A percentile compares a stretch with the other conserved stretches of the same genome.
These are phyloP conservation scores for Trichacis sp. DNA, from an alignment of 2,888 invertebrate genomes.

Conservation along the genomic window DNA sequence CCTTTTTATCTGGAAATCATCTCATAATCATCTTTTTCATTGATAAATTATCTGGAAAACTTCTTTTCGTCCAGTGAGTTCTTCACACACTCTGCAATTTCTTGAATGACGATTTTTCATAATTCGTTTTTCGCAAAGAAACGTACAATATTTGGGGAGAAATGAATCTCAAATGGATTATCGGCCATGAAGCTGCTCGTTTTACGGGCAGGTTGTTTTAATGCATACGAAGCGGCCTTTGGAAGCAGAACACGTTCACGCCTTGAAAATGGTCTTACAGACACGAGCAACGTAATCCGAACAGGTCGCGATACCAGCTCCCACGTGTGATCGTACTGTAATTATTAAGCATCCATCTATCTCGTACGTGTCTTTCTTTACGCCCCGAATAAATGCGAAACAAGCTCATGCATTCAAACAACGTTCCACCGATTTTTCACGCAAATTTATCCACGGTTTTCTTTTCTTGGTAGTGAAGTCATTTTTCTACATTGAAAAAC, in stretches of 20 bases:
- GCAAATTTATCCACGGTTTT: neutral
- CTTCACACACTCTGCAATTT: no score
- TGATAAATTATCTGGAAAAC: no score
- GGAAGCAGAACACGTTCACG: conserved; percentile 35
- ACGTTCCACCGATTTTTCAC: neutral
- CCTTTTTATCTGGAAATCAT: no score
- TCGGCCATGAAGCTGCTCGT: conserved; percentile 21
- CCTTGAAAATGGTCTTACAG: conserved; percentile 27
- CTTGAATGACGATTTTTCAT: no score
- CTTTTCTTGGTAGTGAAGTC: neutral
- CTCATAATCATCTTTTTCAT: no score
- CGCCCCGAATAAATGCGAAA: conserved; percentile 16
- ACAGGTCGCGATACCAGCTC: conserved; percentile 41
- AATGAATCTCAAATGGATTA: conserved; percentile 6
- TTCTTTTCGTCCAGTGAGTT: no score
- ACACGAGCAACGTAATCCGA: conserved; percentile 31
- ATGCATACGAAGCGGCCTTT: conserved; percentile 25
- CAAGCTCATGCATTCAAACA: neutral
- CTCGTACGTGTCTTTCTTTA: conserved; percentile 25
- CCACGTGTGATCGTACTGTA: conserved; percentile 55
- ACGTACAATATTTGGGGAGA: neutral
- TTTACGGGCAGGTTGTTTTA: conserved; percentile 9
- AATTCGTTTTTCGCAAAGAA: no score
- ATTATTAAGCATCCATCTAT: conserved; percentile 53
- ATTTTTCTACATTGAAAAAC: neutral